Conservation (phyloP, 2,888 invertebrate species). For the Tryphoninae sp. region DNA sequence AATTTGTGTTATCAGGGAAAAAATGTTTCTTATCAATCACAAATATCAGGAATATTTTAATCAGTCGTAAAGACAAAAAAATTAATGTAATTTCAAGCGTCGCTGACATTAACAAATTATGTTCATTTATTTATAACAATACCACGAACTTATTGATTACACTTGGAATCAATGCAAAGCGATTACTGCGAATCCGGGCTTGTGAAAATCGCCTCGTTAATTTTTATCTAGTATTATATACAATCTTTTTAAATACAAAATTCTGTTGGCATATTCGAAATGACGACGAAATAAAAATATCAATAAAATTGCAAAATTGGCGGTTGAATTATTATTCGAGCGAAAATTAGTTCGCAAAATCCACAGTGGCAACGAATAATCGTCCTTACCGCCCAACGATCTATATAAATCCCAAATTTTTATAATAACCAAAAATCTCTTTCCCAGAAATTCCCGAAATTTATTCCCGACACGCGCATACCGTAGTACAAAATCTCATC, state of each 20-base stretch:
- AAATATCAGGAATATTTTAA: too few species aligned
- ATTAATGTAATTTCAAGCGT: neutral
- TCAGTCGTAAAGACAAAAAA: neutral
- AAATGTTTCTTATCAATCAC: too few species aligned
- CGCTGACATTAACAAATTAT: too few species aligned
- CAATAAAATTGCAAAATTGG: neutral
- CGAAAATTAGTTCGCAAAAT: neutral
- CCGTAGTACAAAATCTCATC: neutral
- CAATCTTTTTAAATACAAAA: too few species aligned
- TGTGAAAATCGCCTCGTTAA: neutral
- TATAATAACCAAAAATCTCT: neutral
- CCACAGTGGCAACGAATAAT: neutral
- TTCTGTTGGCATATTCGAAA: neutral
- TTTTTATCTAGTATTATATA: neutral
- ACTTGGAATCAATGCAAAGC: too few species aligned
- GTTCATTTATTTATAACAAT: too few species aligned
- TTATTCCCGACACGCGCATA: neutral
- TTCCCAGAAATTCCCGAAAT: neutral
- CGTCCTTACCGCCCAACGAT: too few species aligned
- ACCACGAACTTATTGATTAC: too few species aligned
- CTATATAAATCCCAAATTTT: neutral
- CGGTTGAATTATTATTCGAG: neutral
- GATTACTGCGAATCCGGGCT: too few species aligned
- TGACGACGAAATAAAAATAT: neutral
- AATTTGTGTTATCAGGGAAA: too few species aligned